phyloP scores from a whole-genome alignment of 2,888 invertebrate species.

The Agrotis segetum region DNA sequence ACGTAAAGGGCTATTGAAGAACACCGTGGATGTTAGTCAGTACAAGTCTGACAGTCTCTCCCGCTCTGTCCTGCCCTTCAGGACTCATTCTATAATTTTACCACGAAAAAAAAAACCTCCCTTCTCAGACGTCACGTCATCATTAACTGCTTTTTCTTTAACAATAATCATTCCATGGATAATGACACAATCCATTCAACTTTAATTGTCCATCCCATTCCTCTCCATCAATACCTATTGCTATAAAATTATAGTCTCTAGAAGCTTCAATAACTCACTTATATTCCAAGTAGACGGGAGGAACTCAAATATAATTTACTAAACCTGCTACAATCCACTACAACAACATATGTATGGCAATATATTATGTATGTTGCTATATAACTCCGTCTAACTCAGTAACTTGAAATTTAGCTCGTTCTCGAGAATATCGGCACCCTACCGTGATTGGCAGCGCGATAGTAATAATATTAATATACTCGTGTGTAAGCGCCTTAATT shows the following conservation, averaged over 20 bases:
- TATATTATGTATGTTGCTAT: conserved; percentile 21
- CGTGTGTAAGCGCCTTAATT: conserved; percentile 50
- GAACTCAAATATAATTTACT: conserved; percentile 46
- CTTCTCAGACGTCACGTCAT: too few relatives aligned
- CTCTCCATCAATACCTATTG: conserved; percentile 19
- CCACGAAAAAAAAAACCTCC: too few relatives aligned
- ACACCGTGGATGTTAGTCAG: too few relatives aligned
- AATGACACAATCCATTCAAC: neutral
- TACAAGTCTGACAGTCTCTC: too few relatives aligned
- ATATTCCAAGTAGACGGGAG: conserved; percentile 32
- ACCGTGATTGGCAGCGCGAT: conserved; percentile 58
- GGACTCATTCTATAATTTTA: too few relatives aligned
- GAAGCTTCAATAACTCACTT: conserved; percentile 37
- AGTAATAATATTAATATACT: conserved; percentile 63
- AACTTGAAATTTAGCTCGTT: conserved; percentile 67
- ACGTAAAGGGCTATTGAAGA: too few relatives aligned
- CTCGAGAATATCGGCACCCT: conserved; percentile 58
- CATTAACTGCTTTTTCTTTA: too few relatives aligned
- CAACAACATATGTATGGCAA: conserved; percentile 12
- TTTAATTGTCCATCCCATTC: neutral
- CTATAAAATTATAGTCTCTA: conserved; percentile 19
- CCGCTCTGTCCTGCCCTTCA: too few relatives aligned
- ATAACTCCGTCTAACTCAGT: conserved; percentile 59
- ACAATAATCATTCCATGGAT: too few relatives aligned
- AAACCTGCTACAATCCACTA: conserved; percentile 45